Percentiles rank a stretch among this genome's conserved stretches.
These are phyloP conservation scores for Falco columbarius DNA, from an alignment of 2,797 vertebrate species.

Conservation along the genomic window DNA sequence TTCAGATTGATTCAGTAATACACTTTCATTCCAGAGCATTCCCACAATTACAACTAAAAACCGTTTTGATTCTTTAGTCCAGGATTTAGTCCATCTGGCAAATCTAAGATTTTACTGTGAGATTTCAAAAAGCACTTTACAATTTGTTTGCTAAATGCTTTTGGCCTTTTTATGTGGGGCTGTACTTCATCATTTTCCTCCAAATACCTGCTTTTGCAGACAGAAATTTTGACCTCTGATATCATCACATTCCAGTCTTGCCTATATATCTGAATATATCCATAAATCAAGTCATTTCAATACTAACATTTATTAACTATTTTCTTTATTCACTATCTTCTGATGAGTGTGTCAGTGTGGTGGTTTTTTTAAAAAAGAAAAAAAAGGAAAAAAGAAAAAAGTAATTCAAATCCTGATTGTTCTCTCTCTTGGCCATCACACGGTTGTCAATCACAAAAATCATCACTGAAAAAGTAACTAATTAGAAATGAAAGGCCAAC, in stretches of 20 bases:
- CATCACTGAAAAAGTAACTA: neutral
- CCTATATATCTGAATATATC: slow-evolving; percentile 8
- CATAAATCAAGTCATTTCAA: slow-evolving; percentile 63
- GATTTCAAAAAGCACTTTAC: slow-evolving; percentile 35
- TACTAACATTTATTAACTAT: slow-evolving; percentile 38
- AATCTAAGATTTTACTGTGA: slow-evolving; percentile 45
- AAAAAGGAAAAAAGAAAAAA: neutral
- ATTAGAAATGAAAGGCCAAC: slow-evolving; percentile 31
- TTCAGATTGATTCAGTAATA: slow-evolving; percentile 7
- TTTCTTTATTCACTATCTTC: slow-evolving; percentile 33
- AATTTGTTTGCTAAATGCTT: slow-evolving; percentile 46
- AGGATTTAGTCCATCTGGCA: slow-evolving; percentile 3
- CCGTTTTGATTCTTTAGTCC: neutral
- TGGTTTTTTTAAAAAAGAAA: neutral
- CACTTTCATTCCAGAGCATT: neutral
- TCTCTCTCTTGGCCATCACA: neutral
- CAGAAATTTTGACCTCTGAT: slow-evolving; percentile 67
- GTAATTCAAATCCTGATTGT: neutral
- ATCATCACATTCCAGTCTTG: slow-evolving; percentile 54
- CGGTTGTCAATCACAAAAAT: slow-evolving; percentile 36
- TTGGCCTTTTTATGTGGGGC: slow-evolving; percentile 45
- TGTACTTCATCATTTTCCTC: slow-evolving; percentile 46
- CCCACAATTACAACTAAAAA: neutral
- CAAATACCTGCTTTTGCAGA: slow-evolving; percentile 49
- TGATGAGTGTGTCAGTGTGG: neutral